Evolutionary conservation across 2,113 vertebrate species (phyloP), one percentile per base, ranked within the genome.

Genomic region (Muscicapa adusta): DNA sequence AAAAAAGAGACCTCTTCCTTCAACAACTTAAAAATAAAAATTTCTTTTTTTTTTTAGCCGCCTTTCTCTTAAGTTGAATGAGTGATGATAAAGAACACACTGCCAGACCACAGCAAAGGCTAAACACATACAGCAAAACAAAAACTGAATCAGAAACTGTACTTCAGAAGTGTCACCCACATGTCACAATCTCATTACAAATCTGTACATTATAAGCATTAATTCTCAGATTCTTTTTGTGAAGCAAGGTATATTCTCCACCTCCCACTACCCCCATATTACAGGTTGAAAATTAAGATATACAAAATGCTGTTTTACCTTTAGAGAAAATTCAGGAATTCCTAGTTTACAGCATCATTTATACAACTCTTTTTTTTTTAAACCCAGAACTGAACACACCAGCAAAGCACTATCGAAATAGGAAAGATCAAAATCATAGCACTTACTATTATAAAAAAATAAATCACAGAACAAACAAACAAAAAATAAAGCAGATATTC

Each of bases 51-150:
- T 36, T 40, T 84, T 47, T 26, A 67, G 40, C 10, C 33, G 43
- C 65, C 33, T 81, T 66, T 67, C 45, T 72, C 53, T 60, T 43
- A 60, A 68, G 56, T 14, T 68, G 42, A 93, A 71, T 60, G 65
- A 87, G 51, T 75, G 40, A 72, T 19, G n/a, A 74, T 47, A 71
- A 81, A 79, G 60, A 82, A 82, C 24, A 43, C n/a, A 71, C 10
- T 75, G 76, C 53, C 66, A 60, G 70, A 75, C 38, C 45, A 66
- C 10, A 71, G 43, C 18, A 65, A 96, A 40, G 11, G 57, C 38
- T 85, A 68, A 78, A 77, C 18, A 43, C 38, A 78, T 31, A 81
- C 3, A 96, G 36, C 38, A 84, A 72, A 93, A 58, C 23, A 91
- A 93, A 87, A 72, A 43, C 1, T 50, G 29, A 84, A 60, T 67